A percentile compares a stretch with the other conserved stretches of the same genome.
phyloP scores from a whole-genome alignment of 2,888 invertebrate species.

The Allolobophora icterica region DNA sequence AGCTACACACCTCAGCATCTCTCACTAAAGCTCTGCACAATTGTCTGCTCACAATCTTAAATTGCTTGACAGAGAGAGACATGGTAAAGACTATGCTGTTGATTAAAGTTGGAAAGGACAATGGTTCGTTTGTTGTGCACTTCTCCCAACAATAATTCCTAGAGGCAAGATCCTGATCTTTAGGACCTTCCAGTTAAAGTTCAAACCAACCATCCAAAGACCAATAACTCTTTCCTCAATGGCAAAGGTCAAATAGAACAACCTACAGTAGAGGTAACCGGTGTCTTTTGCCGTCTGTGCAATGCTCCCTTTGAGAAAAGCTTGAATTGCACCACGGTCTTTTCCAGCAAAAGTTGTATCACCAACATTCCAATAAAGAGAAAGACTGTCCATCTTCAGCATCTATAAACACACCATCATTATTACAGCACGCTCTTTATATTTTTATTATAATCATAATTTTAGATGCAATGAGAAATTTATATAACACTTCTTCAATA shows the following conservation, averaged over 20 bases:
- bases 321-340: constrained; percentile 54
- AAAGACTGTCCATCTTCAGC: constrained; percentile 80
- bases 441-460: not conserved
- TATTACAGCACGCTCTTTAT: not conserved
- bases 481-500: not conserved
- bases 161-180: not conserved
- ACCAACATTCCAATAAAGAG: constrained; percentile 83
- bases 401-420: constrained; percentile 68
- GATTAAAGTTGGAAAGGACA: not conserved
- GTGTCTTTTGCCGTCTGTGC: constrained; percentile 29
- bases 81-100: not conserved
- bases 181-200: not conserved
- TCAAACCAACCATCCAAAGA: not conserved
- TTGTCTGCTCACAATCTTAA: not conserved
- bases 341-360: constrained; percentile 59
- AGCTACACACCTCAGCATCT: not conserved
- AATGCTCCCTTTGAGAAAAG: constrained; percentile 43
- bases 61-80: not conserved
- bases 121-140: not conserved
- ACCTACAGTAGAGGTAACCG: constrained; percentile 55
- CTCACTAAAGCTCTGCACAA: not conserved
- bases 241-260: constrained; percentile 40
- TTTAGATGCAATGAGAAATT: no score
- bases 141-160: not conserved
- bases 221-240: not conserved